phyloP scores from a whole-genome alignment of 1,140 invertebrate species.

The Dendroctonus valens region DNA sequence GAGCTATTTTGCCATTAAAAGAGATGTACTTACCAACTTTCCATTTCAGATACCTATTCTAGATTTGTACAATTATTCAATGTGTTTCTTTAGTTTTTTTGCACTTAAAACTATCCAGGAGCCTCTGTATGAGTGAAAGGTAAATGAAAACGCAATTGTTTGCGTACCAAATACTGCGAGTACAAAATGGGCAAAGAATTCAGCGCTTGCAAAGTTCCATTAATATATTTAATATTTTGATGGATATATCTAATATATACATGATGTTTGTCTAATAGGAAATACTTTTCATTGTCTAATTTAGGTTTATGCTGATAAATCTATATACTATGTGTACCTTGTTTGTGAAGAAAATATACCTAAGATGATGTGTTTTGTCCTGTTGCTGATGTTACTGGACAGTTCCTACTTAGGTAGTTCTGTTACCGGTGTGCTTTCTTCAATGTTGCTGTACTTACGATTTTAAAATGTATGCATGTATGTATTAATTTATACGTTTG shows the following conservation, averaged over 20 bases:
- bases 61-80: constrained; percentile 37
- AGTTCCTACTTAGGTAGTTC: no score
- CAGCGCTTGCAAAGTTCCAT: neutral
- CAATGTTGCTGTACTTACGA: no score
- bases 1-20: constrained; percentile 34
- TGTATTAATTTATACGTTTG: no score
- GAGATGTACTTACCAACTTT: constrained; percentile 18
- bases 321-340: no score
- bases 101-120: constrained; percentile 27
- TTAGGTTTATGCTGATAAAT: neutral
- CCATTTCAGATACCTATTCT: constrained; percentile 28
- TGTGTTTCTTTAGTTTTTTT: constrained; percentile 37
- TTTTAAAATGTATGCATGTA: no score
- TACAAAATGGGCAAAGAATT: neutral
- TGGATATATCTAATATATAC: neutral
- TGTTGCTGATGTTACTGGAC: no score
- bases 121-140: constrained; percentile 1
- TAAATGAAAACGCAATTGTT: no score
- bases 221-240: neutral
- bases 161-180: no score
- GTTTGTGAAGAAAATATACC: no score
- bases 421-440: no score
- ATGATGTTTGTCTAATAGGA: neutral
- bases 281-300: neutral
- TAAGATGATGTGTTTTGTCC: no score